Evolutionary conservation across 2,113 vertebrate species (phyloP), one percentile per base, ranked within the genome.

Genomic region (Stercorarius parasiticus): DNA sequence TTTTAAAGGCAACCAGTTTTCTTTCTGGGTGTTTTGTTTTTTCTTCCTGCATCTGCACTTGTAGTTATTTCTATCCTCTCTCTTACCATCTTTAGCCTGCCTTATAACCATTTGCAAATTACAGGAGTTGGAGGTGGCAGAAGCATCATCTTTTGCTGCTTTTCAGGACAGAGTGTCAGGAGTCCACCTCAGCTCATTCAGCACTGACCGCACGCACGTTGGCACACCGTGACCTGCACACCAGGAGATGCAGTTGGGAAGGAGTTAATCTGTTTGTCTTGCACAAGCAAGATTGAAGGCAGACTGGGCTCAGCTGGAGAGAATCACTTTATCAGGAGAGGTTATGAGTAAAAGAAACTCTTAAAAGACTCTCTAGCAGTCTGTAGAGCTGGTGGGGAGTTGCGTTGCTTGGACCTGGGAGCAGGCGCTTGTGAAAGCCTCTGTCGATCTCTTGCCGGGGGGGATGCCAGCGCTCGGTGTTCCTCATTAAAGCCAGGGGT

Each of bases 221-320:
- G 42, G 21, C 55, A 59, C 34, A 23, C 36, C 15, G 1, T 27
- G 47, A 47, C 69, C 83, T 43, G 77, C 47, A 3, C 65, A 16
- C 32, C 55, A 47, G 42, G 30, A 10, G 3, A 1, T 23, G 34
- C 27, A 2, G 73, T 26, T 1, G 32, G 58, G 91, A 94, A 93
- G 55, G 88, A 73, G 86, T 95, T 95, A 90, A 94, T 14, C 3
- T 17, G 20, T 84, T 91, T 81, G 66, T 52, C 86, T 81, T 59
- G 29, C 53, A 67, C 38, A 32, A 81, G 19, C 3, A 1, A 82
- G 56, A 72, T 5, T 94, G 91, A 88, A 96, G 83, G 16, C 93
- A 55, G 88, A 11, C 81, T 94, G 89, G 77, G 86, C 95, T 97
- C 96, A 94, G 93, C 94, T 95, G 94, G 93, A 91, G 86, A 87